phyloP scores from a whole-genome alignment of 2,888 invertebrate genomes.

The Stratiomys singularior region DNA sequence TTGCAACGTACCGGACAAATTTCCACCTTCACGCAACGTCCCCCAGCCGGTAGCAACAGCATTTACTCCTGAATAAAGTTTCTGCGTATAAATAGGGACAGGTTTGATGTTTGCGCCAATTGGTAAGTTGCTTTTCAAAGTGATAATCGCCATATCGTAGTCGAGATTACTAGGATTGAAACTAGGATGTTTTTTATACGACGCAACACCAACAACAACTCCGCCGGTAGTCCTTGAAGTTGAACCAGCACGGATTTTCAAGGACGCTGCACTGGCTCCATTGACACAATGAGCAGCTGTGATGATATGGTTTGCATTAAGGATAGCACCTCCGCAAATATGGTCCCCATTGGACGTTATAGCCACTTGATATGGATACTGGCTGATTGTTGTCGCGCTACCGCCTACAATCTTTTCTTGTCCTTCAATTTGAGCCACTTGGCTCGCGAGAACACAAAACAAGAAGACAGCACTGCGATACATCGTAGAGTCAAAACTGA shows the following conservation, averaged over 20 bases:
- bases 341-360: constrained; percentile 61
- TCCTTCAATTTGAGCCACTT: neutral
- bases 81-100: constrained; percentile 53
- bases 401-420: constrained; percentile 62
- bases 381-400: constrained; percentile 59
- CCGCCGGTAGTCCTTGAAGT: constrained; percentile 55
- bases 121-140: constrained; percentile 55
- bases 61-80: neutral
- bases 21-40: neutral
- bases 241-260: constrained; percentile 66
- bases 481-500: neutral
- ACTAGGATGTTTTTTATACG: constrained; percentile 61
- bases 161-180: constrained; percentile 61
- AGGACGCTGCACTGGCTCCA: constrained; percentile 51
- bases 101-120: constrained; percentile 56
- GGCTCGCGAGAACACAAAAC: neutral
- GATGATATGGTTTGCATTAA: constrained; percentile 48
- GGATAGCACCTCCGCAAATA: constrained; percentile 63
- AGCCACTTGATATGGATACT: constrained; percentile 66
- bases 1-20: neutral
- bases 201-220: constrained; percentile 52
- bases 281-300: constrained; percentile 70
- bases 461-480: constrained; percentile 2
- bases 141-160: constrained; percentile 61
- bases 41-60: constrained; percentile 18